These are phyloP conservation scores for Cecidostiba fungosa DNA, from an alignment of 2,888 invertebrate genomes.

Conservation along the genomic window DNA sequence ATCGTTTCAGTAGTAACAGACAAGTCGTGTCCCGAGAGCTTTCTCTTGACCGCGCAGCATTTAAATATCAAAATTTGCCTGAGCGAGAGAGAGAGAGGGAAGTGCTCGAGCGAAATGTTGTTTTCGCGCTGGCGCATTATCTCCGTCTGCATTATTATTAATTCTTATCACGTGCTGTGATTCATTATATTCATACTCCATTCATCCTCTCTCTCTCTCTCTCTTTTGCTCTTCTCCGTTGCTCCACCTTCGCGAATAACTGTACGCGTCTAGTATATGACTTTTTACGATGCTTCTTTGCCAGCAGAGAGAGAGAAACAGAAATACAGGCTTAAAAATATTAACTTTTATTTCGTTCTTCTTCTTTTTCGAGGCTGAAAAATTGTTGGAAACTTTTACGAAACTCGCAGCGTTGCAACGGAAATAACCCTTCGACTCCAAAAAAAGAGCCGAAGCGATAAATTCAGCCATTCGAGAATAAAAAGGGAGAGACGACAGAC, in stretches of 20 bases:
- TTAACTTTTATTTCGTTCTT: background rate
- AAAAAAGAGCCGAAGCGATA: background rate
- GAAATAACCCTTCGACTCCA: background rate
- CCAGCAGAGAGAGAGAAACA: background rate
- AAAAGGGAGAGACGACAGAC: background rate
- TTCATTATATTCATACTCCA: slow-evolving; percentile 52
- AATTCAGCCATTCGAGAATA: background rate
- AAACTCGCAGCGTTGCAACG: background rate
- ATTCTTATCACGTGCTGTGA: slow-evolving; percentile 48
- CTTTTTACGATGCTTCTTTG: slow-evolving; percentile 12
- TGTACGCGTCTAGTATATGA: background rate
- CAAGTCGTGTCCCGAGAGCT: background rate
- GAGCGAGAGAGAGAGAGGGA: background rate
- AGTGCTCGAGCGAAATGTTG: slow-evolving; percentile 4
- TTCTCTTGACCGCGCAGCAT: slow-evolving; percentile 19
- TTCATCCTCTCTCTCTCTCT: slow-evolving; percentile 20
- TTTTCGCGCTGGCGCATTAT: slow-evolving; percentile 10
- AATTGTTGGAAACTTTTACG: background rate
- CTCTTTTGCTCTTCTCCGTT: background rate
- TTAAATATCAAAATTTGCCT: slow-evolving; percentile 20
- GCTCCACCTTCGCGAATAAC: slow-evolving; percentile 15
- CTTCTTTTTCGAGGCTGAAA: background rate
- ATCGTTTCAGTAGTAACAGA: slow-evolving; percentile 4
- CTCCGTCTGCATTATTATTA: slow-evolving; percentile 30
- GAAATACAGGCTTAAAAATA: background rate